Evolutionary conservation across 1,140 invertebrate species (phyloP).

Genomic region (Theocolax elegans): DNA sequence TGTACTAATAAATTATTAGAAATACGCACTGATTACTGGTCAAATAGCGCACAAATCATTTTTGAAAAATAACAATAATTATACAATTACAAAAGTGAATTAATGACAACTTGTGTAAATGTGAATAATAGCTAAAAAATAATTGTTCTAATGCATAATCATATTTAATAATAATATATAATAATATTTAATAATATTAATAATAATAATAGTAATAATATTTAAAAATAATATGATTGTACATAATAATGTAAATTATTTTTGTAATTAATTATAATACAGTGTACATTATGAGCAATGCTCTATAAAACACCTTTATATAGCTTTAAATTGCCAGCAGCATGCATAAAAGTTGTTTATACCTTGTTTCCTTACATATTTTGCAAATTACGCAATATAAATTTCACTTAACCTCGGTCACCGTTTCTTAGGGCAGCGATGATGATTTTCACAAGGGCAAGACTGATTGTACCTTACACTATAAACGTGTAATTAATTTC

Average conservation of each 20-base stretch:
- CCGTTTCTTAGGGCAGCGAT: constrained; percentile 9
- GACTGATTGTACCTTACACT: constrained; percentile 27
- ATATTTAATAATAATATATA: constrained; percentile 39
- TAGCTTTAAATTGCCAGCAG: constrained; percentile 48
- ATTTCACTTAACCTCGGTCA: constrained; percentile 37
- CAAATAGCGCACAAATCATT: constrained; percentile 23
- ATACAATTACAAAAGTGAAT: constrained; percentile 33
- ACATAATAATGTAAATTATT: constrained; percentile 42
- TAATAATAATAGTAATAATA: constrained; percentile 45
- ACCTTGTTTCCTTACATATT: constrained; percentile 45
- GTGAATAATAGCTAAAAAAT: constrained; percentile 45
- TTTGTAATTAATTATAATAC: constrained; percentile 48
- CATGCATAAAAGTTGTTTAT: constrained; percentile 50
- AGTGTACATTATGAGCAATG: constrained; percentile 45
- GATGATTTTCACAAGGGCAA: constrained; percentile 21
- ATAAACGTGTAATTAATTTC: no score
- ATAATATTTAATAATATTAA: constrained; percentile 40
- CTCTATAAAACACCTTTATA: constrained; percentile 52
- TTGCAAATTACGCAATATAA: constrained; percentile 47
- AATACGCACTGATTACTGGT: constrained; percentile 29
- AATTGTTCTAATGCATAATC: constrained; percentile 44
- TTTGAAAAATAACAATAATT: constrained; percentile 37
- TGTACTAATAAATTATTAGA: constrained; percentile 42
- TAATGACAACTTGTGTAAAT: constrained; percentile 38
- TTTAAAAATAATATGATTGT: constrained; percentile 33